These are phyloP conservation scores for Tinea trinotella DNA, from an alignment of 2,888 invertebrate species.

Conservation along the genomic window DNA sequence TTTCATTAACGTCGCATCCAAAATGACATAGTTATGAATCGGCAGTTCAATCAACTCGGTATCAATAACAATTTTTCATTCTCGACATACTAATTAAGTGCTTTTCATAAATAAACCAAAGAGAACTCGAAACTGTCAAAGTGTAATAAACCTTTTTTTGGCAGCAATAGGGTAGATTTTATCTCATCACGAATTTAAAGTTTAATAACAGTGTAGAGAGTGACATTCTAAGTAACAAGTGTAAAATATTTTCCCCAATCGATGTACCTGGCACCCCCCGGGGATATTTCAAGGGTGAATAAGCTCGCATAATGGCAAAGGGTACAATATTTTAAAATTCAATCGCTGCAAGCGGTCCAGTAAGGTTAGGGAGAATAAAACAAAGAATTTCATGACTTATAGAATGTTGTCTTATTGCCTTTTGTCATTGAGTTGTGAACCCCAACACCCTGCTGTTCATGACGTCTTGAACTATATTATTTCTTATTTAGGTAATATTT, in stretches of 20 bases:
- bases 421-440: slow-evolving; percentile 7
- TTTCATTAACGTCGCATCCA: slow-evolving; percentile 63
- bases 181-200: not conserved
- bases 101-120: slow-evolving; percentile 63
- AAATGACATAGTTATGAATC: slow-evolving; percentile 69
- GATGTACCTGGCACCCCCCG: slow-evolving; percentile 68
- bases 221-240: slow-evolving; percentile 71
- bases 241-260: slow-evolving; percentile 73
- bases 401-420: slow-evolving; percentile 26
- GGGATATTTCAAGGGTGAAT: slow-evolving; percentile 75
- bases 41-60: slow-evolving; percentile 67
- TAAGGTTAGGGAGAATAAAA: slow-evolving; percentile 50
- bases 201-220: slow-evolving; percentile 52
- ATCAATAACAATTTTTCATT: slow-evolving; percentile 72
- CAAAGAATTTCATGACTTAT: slow-evolving; percentile 66
- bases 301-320: slow-evolving; percentile 73
- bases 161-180: slow-evolving; percentile 23
- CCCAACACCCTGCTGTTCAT: not conserved
- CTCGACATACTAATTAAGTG: slow-evolving; percentile 71
- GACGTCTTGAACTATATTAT: not conserved
- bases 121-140: slow-evolving; percentile 22
- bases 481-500: not conserved
- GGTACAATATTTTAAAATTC: slow-evolving; percentile 74
- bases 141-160: slow-evolving; percentile 36
- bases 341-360: slow-evolving; percentile 70